These are phyloP conservation scores for Montipora capitata DNA, from an alignment of 92 coral and sea anemone species.

Conservation along the genomic window DNA sequence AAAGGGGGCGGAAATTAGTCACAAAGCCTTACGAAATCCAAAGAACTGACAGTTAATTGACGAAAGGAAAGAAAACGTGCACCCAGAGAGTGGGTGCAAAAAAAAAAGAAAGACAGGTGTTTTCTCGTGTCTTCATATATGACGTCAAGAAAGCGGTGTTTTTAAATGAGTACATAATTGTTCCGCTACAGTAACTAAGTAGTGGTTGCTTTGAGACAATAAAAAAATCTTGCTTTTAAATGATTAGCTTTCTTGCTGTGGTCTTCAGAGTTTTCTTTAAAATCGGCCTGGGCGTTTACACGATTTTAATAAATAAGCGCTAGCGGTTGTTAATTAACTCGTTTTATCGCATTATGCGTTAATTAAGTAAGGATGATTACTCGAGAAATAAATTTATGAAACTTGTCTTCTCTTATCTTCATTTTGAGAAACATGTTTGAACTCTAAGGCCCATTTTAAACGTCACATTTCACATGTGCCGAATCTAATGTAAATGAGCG, in stretches of 20 bases:
- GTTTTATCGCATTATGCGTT: not conserved
- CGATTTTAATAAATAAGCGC: too few relatives aligned
- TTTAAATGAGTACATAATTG: not conserved
- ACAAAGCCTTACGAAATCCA: conserved; percentile 46
- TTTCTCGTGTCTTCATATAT: not conserved
- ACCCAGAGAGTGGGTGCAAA: not conserved
- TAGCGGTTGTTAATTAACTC: not conserved
- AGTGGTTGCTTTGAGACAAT: not conserved
- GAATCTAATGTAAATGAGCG: too few relatives aligned
- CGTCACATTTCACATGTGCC: too few relatives aligned
- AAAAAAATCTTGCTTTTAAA: not conserved
- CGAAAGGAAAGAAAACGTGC: not conserved
- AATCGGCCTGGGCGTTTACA: not conserved
- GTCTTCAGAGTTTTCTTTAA: not conserved
- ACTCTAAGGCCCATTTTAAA: not conserved
- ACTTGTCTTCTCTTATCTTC: not conserved
- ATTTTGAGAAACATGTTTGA: not conserved
- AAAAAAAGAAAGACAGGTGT: not conserved
- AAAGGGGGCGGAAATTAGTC: conserved; percentile 60
- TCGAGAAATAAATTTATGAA: not conserved
- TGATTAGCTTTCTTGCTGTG: not conserved
- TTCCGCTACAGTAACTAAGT: not conserved
- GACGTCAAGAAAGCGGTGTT: not conserved
- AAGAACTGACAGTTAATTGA: not conserved
- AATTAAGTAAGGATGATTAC: not conserved